Evolutionary conservation across 2,888 invertebrate genomes (phyloP), one percentile per base, ranked within the genome.

Genomic region (Rotaria macrura): DNA sequence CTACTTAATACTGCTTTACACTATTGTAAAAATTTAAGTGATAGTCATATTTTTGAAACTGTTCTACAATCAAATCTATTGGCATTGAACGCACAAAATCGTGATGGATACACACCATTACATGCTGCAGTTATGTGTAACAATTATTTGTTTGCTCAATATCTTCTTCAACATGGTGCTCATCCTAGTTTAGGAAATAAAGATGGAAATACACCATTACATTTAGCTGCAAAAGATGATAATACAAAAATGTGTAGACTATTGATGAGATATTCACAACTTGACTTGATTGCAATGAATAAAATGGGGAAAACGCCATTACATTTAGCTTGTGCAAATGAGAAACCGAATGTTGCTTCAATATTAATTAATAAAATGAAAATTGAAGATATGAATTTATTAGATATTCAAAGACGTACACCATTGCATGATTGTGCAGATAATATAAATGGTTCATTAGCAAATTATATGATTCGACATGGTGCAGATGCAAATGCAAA

Each of bases 51-150:
- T 40, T 79, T 25, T 43, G 43, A 79, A 2, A 43, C 10, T n/a
- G 79, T 79, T 43, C n/a, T 79, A 25, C 43, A 23, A 43, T 40
- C 79, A 79, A 79, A 79, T 79, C 25, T 14, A 43, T n/a, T 10
- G 9, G 23, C 79, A 79, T 23, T 97, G 7, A 96, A 96, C 91
- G 92, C 97, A 88, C 96, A 96, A 95, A 97, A 97, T 91, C 95
- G 95, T 7, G 97, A 97, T 88, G 92, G 92, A 7, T 92, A 92
- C 88, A 91, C 92, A 17, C 96, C 97, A 17, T 92, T 97, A 85
- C 97, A 97, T 92, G 97, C 97, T 91, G 94, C 96, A 20, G 14
- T 79, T 79, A 3, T 43, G 14, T 23, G 2, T 79, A 14, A 79
- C n/a, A 79, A 79, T 79, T 5, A 4, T 25, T 0, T 2, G n/a